These are phyloP conservation scores for Euleptes europaea DNA, from an alignment of 2,113 vertebrate genomes.

Conservation along the genomic window DNA sequence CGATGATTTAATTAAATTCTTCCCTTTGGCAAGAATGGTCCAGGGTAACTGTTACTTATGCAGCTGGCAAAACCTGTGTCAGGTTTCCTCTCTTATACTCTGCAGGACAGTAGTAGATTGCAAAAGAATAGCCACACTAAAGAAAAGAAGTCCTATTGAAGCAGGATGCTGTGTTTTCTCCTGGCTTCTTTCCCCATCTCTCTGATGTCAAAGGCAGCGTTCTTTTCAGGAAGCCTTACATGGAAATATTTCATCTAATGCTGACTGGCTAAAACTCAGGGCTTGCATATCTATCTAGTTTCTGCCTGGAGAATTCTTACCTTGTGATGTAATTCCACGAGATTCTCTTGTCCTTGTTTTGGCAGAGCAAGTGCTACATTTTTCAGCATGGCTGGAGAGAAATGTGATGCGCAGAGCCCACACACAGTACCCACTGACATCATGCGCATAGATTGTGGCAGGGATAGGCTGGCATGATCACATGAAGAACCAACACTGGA, in stretches of 20 bases:
- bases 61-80: background rate
- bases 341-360: background rate
- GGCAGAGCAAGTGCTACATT: background rate
- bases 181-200: background rate
- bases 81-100: background rate
- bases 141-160: background rate
- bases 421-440: background rate
- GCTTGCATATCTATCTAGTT: background rate
- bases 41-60: background rate
- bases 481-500: background rate
- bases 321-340: background rate
- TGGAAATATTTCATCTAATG: background rate
- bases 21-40: background rate
- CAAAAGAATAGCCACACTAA: background rate
- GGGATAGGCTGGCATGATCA: background rate
- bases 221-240: background rate
- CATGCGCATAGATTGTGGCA: background rate
- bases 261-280: background rate
- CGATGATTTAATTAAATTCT: background rate
- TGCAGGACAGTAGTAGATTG: no score
- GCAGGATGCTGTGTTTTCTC: background rate
- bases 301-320: background rate
- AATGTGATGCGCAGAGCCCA: background rate
- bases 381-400: background rate
- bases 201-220: background rate